Evolutionary conservation across 1,140 invertebrate species (phyloP).

Genomic region (Rhagoletis zephyria): DNA sequence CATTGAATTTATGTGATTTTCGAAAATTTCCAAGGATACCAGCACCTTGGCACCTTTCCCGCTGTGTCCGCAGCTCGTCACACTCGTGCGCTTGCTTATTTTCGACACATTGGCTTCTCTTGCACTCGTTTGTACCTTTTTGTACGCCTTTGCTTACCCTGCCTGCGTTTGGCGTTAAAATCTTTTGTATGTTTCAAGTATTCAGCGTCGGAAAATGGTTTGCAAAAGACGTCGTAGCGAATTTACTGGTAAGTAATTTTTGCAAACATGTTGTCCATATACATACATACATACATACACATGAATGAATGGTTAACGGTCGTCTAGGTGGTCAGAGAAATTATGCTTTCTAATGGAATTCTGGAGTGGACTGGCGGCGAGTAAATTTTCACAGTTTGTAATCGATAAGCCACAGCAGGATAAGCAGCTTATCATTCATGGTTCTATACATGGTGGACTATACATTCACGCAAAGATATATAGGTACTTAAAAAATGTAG

Average conservation of each 20-base stretch:
- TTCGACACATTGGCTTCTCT: conserved; percentile 27
- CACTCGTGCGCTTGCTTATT: background rate
- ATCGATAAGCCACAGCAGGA: background rate
- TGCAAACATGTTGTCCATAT: background rate
- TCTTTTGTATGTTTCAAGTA: conserved; percentile 40
- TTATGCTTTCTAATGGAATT: background rate
- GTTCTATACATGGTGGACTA: no score
- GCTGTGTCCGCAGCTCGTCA: conserved; percentile 10
- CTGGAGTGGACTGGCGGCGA: background rate
- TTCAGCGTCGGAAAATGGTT: background rate
- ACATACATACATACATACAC: background rate
- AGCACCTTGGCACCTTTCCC: background rate
- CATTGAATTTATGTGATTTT: conserved; percentile 53
- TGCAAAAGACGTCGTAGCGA: conserved; percentile 8
- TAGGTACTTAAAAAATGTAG: background rate
- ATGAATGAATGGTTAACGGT: background rate
- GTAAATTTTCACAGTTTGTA: background rate
- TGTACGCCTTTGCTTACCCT: background rate
- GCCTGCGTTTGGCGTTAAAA: conserved; percentile 29
- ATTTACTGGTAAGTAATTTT: background rate
- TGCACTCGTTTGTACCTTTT: background rate
- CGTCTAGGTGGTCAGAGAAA: background rate
- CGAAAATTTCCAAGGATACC: conserved; percentile 36
- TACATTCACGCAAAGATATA: background rate
- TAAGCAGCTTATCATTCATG: background rate